These are phyloP conservation scores for Drosophila littoralis DNA, from an alignment of 1,140 invertebrate species.

Conservation along the genomic window DNA sequence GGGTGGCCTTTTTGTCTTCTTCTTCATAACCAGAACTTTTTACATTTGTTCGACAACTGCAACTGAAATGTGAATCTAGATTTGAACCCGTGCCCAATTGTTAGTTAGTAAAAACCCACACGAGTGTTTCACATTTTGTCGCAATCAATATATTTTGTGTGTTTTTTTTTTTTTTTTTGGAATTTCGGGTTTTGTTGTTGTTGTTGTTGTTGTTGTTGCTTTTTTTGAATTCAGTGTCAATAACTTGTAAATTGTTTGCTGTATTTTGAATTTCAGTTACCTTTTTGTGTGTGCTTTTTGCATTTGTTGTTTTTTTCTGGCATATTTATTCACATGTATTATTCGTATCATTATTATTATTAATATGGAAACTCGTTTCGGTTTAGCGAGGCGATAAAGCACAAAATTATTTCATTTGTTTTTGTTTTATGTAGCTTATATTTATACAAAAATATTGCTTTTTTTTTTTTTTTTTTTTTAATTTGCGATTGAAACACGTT, in stretches of 20 bases:
- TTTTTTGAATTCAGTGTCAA: conserved; percentile 53
- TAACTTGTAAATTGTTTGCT: conserved; percentile 64
- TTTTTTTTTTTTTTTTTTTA: conserved; percentile 27
- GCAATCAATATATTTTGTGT: conserved; percentile 10
- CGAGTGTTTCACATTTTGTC: conserved; percentile 12
- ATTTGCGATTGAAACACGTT: conserved; percentile 68
- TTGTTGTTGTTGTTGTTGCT: not conserved
- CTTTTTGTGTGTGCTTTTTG: conserved; percentile 8
- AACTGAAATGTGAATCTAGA: not conserved
- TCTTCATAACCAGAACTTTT: too few species aligned
- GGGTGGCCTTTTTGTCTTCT: too few species aligned
- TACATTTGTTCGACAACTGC: too few species aligned
- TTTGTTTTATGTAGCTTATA: conserved; percentile 37
- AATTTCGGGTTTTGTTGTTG: not conserved
- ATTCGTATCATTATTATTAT: conserved; percentile 49
- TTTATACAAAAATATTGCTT: conserved; percentile 23
- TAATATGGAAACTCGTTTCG: conserved; percentile 60
- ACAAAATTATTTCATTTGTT: conserved; percentile 49
- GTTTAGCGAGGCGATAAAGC: conserved; percentile 25
- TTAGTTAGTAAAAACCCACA: not conserved
- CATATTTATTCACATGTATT: conserved; percentile 15
- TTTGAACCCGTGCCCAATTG: not conserved
- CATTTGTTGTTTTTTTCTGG: conserved; percentile 1
- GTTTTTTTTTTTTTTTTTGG: conserved; percentile 15
- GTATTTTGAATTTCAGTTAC: conserved; percentile 26